Base-by-base conservation (phyloP, 2,888 invertebrate species). In the Drosophila trichaetosa region DNA sequence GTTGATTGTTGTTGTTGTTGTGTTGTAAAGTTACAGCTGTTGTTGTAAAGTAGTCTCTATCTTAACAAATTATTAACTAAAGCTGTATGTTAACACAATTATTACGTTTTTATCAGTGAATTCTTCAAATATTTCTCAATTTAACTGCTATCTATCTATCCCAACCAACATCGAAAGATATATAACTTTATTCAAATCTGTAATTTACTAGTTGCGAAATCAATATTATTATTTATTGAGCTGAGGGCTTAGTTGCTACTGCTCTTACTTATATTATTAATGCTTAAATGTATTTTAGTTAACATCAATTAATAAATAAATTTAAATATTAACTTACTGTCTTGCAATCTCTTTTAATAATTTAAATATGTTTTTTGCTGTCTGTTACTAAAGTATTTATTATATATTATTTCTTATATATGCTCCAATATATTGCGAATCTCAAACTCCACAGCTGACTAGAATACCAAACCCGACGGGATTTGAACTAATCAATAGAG, bases 61-160 rank as follows among this genome's bases (percentile, higher is more conserved):
- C 38, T 63, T 10, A 51, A 59, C 74, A 63, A 74, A 60, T 74
- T 73, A 63, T 56, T 59, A 29, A 56, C 18, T 21, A 29, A 56
- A 29, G 3, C 2, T 56, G 13, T 2, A 8, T 29, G 38, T 38
- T 27, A n/a, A 56, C 13, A 16, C 27, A 16, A 38, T 29, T 27
- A 18, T 38, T 38, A 21, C 1, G 1, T 29, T 21, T 21, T 46
- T 46, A 13, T 21, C 21, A 4, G 13, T 2, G 21, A 7, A 13
- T 21, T 13, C 3, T 7, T 0, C 1, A 46, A 46, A 21, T 13
- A 46, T 0, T 11, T 46, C 7, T 21, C 5, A 13, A 46, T 4
- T 40, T 10, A 10, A 7, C 7, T 13, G 4, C 10, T n/a, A 4
- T 18, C 18, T 38, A 38, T n/a, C 38, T 2, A n/a, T n/a, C n/a